Conservation (phyloP, 1,140 invertebrate species). For the Frieseomelitta varia region DNA sequence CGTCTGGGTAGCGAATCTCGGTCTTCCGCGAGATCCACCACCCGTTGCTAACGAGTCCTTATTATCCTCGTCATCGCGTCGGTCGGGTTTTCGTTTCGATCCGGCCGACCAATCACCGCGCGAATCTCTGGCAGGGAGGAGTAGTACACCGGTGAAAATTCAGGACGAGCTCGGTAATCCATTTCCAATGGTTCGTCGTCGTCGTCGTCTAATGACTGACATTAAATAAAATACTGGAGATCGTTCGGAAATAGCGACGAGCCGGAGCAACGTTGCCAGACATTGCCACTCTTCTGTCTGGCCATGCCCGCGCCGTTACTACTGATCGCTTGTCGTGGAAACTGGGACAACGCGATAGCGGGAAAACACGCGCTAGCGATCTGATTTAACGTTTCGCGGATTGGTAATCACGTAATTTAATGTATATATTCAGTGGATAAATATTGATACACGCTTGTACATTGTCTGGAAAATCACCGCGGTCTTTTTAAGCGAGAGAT, state of each 20-base stretch:
- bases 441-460: background rate
- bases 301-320: background rate
- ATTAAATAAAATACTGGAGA: conserved; percentile 63
- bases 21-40: conserved; percentile 5
- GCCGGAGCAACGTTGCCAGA: background rate
- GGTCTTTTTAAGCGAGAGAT: background rate
- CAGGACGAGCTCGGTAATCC: background rate
- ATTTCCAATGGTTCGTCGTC: conserved; percentile 14
- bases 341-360: background rate
- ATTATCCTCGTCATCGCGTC: conserved; percentile 59
- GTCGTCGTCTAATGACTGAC: conserved; percentile 60
- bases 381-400: background rate
- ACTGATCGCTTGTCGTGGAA: background rate
- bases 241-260: background rate
- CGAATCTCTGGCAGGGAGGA: background rate
- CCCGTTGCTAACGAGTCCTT: conserved; percentile 58
- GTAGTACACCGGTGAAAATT: background rate
- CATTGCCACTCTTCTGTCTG: conserved; percentile 2
- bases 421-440: too few species aligned
- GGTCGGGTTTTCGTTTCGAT: conserved; percentile 28
- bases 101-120: background rate
- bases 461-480: background rate
- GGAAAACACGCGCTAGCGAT: background rate
- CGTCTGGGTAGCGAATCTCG: conserved; percentile 26
- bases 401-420: background rate